These are phyloP conservation scores for Vimba vimba DNA, from an alignment of 2,113 vertebrate genomes.

Conservation along the genomic window DNA sequence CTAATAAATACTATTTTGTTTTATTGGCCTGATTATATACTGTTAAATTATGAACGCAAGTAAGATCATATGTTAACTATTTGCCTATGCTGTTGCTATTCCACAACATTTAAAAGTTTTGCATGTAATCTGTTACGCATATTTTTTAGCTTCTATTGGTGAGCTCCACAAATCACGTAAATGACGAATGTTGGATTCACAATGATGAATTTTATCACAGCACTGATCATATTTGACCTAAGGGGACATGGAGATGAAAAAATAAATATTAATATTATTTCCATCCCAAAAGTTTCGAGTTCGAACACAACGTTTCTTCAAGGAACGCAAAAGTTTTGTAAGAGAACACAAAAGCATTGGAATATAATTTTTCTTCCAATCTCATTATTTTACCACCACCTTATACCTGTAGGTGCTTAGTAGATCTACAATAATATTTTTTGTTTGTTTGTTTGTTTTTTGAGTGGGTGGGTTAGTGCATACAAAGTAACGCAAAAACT, in stretches of 20 bases:
- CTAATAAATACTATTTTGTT: background rate
- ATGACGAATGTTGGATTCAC: background rate
- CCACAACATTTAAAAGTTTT: background rate
- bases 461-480: too few relatives aligned
- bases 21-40: background rate
- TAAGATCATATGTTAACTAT: background rate
- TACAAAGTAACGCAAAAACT: too few relatives aligned
- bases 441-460: too few relatives aligned
- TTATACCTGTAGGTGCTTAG: background rate
- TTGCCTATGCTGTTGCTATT: background rate
- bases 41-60: background rate
- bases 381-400: too few relatives aligned
- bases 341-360: background rate
- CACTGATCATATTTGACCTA: background rate
- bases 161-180: background rate
- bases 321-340: background rate
- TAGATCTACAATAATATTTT: background rate
- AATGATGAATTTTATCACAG: background rate
- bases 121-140: background rate
- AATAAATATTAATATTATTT: background rate
- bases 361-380: background rate
- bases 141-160: background rate
- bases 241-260: background rate
- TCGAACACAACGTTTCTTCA: background rate
- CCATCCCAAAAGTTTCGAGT: background rate